phyloP scores from a whole-genome alignment of 2,113 vertebrate species.

The Pelusios castaneus region DNA sequence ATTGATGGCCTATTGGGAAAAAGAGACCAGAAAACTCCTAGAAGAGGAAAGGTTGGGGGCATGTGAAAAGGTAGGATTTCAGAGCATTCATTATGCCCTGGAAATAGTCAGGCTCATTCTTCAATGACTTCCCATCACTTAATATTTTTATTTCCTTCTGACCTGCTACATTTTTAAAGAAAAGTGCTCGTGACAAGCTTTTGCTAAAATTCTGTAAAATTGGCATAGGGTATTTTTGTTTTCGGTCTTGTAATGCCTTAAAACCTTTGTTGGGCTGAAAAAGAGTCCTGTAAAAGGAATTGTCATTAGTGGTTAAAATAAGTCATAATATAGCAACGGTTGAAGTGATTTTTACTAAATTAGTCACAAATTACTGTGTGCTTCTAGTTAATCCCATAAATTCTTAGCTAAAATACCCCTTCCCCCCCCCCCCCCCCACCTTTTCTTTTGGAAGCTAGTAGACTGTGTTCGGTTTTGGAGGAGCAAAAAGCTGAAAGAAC shows the following conservation, averaged over 20 bases:
- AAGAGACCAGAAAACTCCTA: conserved; percentile 90
- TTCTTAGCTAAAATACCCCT: neutral
- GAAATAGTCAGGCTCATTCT: neutral
- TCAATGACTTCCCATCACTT: neutral
- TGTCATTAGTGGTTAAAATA: neutral
- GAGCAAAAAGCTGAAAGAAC: neutral
- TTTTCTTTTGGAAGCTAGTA: neutral
- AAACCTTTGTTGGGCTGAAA: neutral
- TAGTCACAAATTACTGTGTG: neutral
- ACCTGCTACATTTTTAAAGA: neutral
- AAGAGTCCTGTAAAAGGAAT: neutral
- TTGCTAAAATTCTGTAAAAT: accelerated
- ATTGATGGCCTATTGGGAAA: conserved; percentile 96
- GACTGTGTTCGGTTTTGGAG: neutral
- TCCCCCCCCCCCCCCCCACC: neutral
- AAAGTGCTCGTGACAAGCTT: neutral
- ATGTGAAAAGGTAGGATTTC: conserved; percentile 75
- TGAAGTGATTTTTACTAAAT: neutral
- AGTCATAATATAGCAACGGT: neutral
- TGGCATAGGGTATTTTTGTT: neutral
- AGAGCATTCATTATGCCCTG: neutral
- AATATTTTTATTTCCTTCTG: neutral
- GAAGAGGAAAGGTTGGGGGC: conserved; percentile 88
- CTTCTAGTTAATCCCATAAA: neutral
- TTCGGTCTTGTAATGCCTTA: neutral